Evolutionary conservation across 92 coral and sea anemone species (phyloP), one percentile per base, ranked within the genome.

Genomic region (Blastomussa wellsi): DNA sequence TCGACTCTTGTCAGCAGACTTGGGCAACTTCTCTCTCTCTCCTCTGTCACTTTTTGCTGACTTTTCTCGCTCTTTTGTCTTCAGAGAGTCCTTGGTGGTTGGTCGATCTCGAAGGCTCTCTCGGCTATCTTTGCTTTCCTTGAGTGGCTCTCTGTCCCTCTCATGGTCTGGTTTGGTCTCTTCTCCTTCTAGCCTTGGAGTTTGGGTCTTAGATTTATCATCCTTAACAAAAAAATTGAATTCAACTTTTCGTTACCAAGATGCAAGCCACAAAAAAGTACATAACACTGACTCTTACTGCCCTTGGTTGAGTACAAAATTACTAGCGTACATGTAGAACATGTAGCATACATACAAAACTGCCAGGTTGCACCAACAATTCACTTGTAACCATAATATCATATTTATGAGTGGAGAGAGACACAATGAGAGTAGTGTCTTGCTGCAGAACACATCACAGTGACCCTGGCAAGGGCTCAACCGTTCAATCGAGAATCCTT

Each of bases 11-110:
- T 91, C 95, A 7, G 80, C 88, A 44, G 77, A 53, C 53, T 85
- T 85, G 8, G 77, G 57, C 20, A 64, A 9, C 77, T 89, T 87
- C 17, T 92, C 95, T 73, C 92, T 91, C 28, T 88, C 93, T 37
- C 88, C 87, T 72, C 78, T 78, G 17, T 96, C 99, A 53, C 94
- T 78, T 57, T 91, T 96, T 33, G 92, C 92, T 22, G 99, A 90
- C 88, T 90, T 91, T 69, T 83, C 76, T 41, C 92, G 72, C 68
- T 95, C 98, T 84, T 91, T 94, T 17, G 89, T 26, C 80, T 90
- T 92, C 41, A 71, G 81, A 1, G 86, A 88, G 14, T 92, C 88
- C 77, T 87, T 92, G 19, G 83, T 89, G 31, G 88, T 78, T 9
- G 92, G 37, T 12, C 93, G 89, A 33, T 92, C 95, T 16, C 92